Percentiles rank a stretch among this genome's conserved stretches.
Conservation (phyloP, 2,113 vertebrate genomes). For the Sander lucioperca region DNA sequence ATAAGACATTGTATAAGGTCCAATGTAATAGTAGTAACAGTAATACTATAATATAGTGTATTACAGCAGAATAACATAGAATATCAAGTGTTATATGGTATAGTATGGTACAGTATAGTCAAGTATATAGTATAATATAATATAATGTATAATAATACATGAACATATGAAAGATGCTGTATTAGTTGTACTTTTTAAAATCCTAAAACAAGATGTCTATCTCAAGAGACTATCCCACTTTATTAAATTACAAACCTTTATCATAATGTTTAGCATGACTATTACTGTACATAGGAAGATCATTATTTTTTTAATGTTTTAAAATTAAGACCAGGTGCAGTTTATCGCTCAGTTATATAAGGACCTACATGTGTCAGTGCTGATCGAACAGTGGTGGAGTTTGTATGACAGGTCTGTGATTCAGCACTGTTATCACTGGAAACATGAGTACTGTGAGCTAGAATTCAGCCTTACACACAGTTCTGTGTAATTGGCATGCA, state of each 20-base stretch:
- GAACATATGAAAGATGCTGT: neutral
- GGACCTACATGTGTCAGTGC: neutral
- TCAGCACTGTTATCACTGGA: neutral
- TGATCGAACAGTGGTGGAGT: neutral
- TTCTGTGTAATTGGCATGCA: neutral
- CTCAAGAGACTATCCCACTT: neutral
- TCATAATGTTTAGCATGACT: neutral
- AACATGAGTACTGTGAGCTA: neutral
- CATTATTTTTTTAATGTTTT: neutral
- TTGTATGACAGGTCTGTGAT: neutral
- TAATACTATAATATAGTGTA: too few species aligned
- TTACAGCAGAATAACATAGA: too few species aligned
- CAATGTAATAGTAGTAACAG: too few species aligned
- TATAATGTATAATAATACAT: too few species aligned
- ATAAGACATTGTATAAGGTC: too few species aligned
- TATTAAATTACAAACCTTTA: neutral
- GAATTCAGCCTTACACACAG: neutral
- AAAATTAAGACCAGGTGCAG: neutral
- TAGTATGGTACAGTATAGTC: too few species aligned
- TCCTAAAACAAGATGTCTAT: neutral
- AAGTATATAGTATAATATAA: too few species aligned
- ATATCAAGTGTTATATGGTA: too few species aligned
- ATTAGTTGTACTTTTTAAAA: neutral
- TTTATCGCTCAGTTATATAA: neutral
- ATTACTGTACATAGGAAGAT: neutral